These are phyloP conservation scores for Tauraco hartlaubi DNA, from an alignment of 2,797 vertebrate species.

Conservation along the genomic window DNA sequence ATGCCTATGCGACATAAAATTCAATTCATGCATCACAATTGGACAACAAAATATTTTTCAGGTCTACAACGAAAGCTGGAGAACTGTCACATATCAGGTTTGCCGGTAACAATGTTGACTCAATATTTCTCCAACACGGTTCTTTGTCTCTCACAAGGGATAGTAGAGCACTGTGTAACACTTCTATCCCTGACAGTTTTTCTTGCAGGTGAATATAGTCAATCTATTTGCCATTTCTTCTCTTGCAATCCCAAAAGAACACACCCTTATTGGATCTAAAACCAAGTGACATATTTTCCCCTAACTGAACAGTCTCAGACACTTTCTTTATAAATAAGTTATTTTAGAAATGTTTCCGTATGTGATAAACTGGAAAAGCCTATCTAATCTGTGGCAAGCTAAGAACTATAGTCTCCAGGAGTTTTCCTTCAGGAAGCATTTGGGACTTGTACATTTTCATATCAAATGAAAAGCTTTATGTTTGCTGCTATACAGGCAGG, in stretches of 20 bases:
- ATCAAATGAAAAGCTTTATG: neutral
- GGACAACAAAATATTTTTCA: neutral
- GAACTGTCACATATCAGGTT: neutral
- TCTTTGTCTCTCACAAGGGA: constrained; percentile 19
- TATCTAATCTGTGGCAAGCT: neutral
- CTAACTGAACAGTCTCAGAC: neutral
- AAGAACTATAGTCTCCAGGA: neutral
- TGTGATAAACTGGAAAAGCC: neutral
- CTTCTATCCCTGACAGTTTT: constrained; percentile 48
- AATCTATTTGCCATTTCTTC: constrained; percentile 42
- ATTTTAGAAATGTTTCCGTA: neutral
- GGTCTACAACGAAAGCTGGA: neutral
- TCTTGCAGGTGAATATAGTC: constrained; percentile 36
- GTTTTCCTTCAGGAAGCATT: neutral
- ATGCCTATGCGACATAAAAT: neutral
- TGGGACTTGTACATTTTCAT: neutral
- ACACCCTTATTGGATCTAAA: constrained; percentile 34
- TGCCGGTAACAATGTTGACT: neutral
- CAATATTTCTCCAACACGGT: neutral
- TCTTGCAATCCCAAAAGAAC: neutral
- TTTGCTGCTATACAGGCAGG: neutral
- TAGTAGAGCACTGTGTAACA: neutral
- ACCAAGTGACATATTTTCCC: constrained; percentile 21
- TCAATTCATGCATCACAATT: neutral
- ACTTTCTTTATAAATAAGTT: constrained; percentile 28